A percentile compares a stretch with the other conserved stretches of the same genome.
Conservation (phyloP, 1,140 invertebrate genomes). For the Cydia fagiglandana region DNA sequence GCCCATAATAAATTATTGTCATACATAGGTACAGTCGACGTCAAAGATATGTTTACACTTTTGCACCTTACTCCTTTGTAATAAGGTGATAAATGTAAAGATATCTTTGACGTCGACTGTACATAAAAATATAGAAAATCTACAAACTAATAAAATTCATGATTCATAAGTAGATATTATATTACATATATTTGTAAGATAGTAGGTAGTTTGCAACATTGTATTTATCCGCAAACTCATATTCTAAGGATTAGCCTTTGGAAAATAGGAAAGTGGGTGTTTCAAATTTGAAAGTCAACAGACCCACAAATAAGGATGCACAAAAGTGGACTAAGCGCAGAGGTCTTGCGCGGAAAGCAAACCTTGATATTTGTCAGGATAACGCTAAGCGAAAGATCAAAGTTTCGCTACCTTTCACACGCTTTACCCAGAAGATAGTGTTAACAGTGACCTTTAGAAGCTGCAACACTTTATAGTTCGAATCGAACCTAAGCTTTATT, state of each 20-base stretch:
- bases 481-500: not conserved
- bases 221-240: not conserved
- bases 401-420: constrained; percentile 31
- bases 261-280: constrained; percentile 15
- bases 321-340: constrained; percentile 20
- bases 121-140: not conserved
- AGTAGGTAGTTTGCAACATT: not conserved
- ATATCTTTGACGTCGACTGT: too few species aligned
- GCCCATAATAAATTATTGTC: too few species aligned
- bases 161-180: not conserved
- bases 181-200: not conserved
- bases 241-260: not conserved
- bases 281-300: constrained; percentile 25
- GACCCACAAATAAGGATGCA: constrained; percentile 17
- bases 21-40: too few species aligned
- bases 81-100: too few species aligned
- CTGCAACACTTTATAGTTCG: constrained; percentile 11
- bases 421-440: constrained; percentile 24
- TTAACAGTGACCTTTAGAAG: constrained; percentile 27
- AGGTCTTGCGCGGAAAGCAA: constrained; percentile 10
- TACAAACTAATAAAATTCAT: not conserved
- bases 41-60: too few species aligned
- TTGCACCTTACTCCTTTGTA: too few species aligned
- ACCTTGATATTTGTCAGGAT: constrained; percentile 23
- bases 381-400: constrained; percentile 22